These are phyloP conservation scores for Lacerta agilis DNA, from an alignment of 2,797 vertebrate genomes.

Conservation along the genomic window DNA sequence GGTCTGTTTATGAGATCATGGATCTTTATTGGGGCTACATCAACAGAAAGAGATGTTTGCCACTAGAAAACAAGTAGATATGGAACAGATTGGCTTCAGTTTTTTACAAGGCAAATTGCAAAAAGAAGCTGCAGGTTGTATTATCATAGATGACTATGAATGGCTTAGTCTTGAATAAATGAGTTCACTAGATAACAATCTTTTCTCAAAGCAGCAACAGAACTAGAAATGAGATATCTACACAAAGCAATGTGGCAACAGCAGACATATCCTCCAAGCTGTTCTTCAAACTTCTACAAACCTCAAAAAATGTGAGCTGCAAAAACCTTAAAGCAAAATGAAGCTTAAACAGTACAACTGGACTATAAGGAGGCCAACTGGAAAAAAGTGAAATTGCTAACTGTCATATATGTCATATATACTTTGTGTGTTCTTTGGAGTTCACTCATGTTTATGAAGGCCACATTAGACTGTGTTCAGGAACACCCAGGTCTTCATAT, in stretches of 20 bases:
- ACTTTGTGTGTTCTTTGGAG: too few relatives aligned
- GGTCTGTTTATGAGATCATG: not conserved
- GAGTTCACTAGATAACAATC: not conserved
- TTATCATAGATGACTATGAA: not conserved
- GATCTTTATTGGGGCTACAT: not conserved
- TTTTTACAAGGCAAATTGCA: not conserved
- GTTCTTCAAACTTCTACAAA: not conserved
- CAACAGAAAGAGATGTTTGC: not conserved
- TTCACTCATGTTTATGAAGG: too few relatives aligned
- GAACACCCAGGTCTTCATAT: conserved; percentile 74
- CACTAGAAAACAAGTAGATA: not conserved
- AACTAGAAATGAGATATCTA: not conserved
- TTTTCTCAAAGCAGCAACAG: not conserved
- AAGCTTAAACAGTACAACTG: not conserved
- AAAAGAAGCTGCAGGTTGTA: not conserved
- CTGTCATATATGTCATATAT: too few relatives aligned
- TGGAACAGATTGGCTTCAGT: not conserved
- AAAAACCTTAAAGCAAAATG: not conserved
- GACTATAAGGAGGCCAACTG: too few relatives aligned
- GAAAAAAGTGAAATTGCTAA: too few relatives aligned
- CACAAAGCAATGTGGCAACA: not conserved
- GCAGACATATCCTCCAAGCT: not conserved
- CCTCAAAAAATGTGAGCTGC: too few relatives aligned
- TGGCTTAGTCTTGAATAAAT: not conserved
- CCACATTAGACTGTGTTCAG: conserved; percentile 57